Conservation (phyloP, 2,888 invertebrate genomes). For the Phyllotreta cruciferae region DNA sequence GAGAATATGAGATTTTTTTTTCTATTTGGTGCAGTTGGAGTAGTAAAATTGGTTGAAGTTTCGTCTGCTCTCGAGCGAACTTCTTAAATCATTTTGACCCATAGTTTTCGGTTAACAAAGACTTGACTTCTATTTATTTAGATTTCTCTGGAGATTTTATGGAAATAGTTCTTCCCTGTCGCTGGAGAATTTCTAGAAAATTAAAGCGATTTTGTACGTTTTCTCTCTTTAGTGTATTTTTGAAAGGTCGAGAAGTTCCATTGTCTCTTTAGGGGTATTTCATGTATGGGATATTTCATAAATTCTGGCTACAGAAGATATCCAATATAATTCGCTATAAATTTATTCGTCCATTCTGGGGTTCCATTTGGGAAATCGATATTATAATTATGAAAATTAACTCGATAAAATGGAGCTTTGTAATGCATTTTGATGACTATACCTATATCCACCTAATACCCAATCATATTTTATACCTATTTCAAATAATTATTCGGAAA, state of each 20-base stretch:
- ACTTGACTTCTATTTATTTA: slow-evolving; percentile 56
- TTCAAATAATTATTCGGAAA: too few relatives aligned
- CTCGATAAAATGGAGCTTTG: slow-evolving; percentile 20
- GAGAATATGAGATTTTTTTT: too few relatives aligned
- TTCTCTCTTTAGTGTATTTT: slow-evolving; percentile 37
- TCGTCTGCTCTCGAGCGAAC: slow-evolving; percentile 11
- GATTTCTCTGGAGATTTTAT: slow-evolving; percentile 58
- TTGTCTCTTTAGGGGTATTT: background rate
- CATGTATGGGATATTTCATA: too few relatives aligned
- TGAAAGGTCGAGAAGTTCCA: slow-evolving; percentile 18
- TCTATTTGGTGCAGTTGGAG: too few relatives aligned
- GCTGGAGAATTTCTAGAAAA: slow-evolving; percentile 44
- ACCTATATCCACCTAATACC: too few relatives aligned
- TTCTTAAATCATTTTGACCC: slow-evolving; percentile 45
- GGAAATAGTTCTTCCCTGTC: slow-evolving; percentile 56
- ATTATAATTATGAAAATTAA: slow-evolving; percentile 30
- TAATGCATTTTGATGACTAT: too few relatives aligned
- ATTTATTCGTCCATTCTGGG: slow-evolving; percentile 16
- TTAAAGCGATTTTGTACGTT: slow-evolving; percentile 44
- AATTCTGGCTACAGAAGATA: slow-evolving; percentile 11
- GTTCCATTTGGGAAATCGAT: slow-evolving; percentile 14
- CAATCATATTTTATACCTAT: too few relatives aligned
- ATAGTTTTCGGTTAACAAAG: slow-evolving; percentile 52
- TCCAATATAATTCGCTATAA: slow-evolving; percentile 12
- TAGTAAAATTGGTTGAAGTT: slow-evolving; percentile 1